Evolutionary conservation across 2,797 vertebrate genomes (phyloP).

Genomic region (Sebastes nivosus): DNA sequence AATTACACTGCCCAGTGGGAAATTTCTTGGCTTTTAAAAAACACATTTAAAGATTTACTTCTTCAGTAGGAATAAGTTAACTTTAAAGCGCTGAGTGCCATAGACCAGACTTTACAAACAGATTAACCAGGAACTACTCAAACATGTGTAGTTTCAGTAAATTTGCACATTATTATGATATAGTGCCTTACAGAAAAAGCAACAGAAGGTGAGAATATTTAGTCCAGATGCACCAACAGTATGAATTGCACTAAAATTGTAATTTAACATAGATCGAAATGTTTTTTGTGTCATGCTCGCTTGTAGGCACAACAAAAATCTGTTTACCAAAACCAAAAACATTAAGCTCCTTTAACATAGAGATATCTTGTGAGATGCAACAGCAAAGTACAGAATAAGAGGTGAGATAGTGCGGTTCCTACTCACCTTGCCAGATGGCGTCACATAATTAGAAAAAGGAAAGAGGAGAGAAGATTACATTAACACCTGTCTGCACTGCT

Average conservation of each 20-base stretch:
- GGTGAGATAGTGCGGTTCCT: slow-evolving; percentile 42
- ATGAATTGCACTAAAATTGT: background rate
- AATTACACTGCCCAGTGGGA: background rate
- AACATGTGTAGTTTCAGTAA: background rate
- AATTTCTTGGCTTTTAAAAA: background rate
- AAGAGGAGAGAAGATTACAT: slow-evolving; percentile 70
- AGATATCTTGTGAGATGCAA: slow-evolving; percentile 13
- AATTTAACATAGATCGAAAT: background rate
- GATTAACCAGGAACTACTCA: background rate
- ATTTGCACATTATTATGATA: background rate
- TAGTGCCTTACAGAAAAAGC: background rate
- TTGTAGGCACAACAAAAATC: slow-evolving; percentile 7
- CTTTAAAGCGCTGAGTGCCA: background rate
- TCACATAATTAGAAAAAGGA: slow-evolving; percentile 77
- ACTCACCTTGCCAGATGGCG: slow-evolving; percentile 75
- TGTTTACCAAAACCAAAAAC: slow-evolving; percentile 11
- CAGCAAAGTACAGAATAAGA: slow-evolving; percentile 28
- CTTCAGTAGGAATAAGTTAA: background rate
- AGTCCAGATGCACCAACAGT: background rate
- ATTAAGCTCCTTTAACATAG: background rate
- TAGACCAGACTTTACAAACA: too few species aligned
- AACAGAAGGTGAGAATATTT: background rate
- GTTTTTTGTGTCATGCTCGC: background rate
- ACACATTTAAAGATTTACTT: background rate
- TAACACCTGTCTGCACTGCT: slow-evolving; percentile 75